Evolutionary conservation across 2,797 vertebrate genomes (phyloP).

Genomic region (Champsocephalus gunnari): DNA sequence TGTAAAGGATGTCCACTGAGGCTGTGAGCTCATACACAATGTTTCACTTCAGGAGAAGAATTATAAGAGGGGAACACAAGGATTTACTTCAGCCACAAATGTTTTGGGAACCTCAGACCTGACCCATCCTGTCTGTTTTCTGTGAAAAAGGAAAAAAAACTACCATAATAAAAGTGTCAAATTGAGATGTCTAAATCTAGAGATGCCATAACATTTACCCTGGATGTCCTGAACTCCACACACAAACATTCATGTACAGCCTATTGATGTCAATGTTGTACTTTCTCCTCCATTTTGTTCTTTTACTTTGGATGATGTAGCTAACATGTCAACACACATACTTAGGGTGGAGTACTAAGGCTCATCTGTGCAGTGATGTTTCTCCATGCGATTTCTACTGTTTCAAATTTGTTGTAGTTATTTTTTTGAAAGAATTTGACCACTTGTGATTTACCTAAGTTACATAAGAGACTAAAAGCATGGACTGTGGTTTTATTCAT

Average conservation of each 20-base stretch:
- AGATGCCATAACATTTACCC: constrained; percentile 64
- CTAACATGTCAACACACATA: constrained; percentile 19
- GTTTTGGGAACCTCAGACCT: constrained; percentile 56
- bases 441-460: constrained; percentile 16
- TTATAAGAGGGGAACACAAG: constrained; percentile 17
- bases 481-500: constrained; percentile 47
- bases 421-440: constrained; percentile 8
- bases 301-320: constrained; percentile 16
- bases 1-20: constrained; percentile 15
- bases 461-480: constrained; percentile 43
- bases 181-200: constrained; percentile 46
- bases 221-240: constrained; percentile 41
- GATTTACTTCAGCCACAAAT: constrained; percentile 50
- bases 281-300: constrained; percentile 4
- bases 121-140: constrained; percentile 11
- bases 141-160: constrained; percentile 13
- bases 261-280: constrained; percentile 36
- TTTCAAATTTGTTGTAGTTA: neutral
- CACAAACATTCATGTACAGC: constrained; percentile 44
- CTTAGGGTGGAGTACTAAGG: neutral
- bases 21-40: constrained; percentile 3
- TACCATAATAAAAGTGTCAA: constrained; percentile 59
- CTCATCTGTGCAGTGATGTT: constrained; percentile 30
- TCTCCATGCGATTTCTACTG: constrained; percentile 24
- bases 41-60: constrained; percentile 1